phyloP scores from a whole-genome alignment of 2,888 invertebrate genomes.

The Tinea pellionella region DNA sequence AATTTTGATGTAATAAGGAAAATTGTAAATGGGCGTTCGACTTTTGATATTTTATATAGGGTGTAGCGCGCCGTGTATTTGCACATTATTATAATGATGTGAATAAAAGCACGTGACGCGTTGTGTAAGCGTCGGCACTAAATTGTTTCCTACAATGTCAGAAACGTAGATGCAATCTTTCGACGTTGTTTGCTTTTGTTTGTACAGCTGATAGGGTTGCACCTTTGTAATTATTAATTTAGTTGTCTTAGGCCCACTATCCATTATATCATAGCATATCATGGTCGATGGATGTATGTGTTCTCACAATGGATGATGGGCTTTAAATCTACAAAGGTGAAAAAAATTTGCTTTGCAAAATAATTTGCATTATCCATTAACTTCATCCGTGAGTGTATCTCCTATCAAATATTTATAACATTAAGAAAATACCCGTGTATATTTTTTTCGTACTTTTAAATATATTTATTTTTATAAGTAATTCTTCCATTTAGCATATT shows the following conservation, averaged over 20 bases:
- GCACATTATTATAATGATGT: constrained; percentile 27
- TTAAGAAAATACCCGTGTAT: constrained; percentile 33
- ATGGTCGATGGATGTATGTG: no score
- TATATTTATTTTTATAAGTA: background rate
- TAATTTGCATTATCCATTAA: constrained; percentile 56
- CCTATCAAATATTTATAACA: constrained; percentile 57
- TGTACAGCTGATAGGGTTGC: no score
- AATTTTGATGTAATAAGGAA: constrained; percentile 63
- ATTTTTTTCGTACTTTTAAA: background rate
- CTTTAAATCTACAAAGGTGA: no score
- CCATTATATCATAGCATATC: no score
- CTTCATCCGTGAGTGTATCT: constrained; percentile 39
- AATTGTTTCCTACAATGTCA: background rate
- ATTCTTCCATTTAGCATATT: background rate
- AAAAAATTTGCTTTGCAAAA: no score
- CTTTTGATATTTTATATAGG: constrained; percentile 31
- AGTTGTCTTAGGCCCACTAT: no score
- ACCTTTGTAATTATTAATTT: no score
- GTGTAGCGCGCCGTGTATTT: constrained; percentile 16
- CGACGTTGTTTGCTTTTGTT: constrained; percentile 7
- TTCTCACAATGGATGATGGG: no score
- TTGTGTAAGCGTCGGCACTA: background rate
- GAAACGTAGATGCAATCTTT: constrained; percentile 17
- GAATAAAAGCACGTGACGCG: constrained; percentile 24
- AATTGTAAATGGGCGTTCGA: constrained; percentile 59